Conservation (phyloP, 2,888 invertebrate genomes). For the Balanococcus diminutus region DNA sequence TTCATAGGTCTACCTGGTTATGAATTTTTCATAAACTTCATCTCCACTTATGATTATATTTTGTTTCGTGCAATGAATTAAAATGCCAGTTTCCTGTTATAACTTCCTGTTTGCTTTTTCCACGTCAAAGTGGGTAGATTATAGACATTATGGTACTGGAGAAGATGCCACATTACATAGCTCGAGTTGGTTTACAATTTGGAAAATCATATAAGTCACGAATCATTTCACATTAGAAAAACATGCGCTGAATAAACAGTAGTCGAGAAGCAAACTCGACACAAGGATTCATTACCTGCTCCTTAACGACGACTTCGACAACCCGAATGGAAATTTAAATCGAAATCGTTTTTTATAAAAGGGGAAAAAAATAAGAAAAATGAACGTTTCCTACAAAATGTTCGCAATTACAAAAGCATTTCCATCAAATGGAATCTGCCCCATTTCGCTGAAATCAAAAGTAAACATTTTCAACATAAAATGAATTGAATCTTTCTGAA, state of each 20-base stretch:
- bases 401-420: not conserved
- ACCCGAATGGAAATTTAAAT: not conserved
- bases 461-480: not conserved
- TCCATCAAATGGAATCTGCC: not conserved
- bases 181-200: not conserved
- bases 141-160: not conserved
- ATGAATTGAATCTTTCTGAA: not conserved
- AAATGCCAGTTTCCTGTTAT: not conserved
- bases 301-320: not conserved
- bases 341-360: not conserved
- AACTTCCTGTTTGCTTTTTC: conserved; percentile 27
- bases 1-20: not conserved
- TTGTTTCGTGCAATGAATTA: conserved; percentile 26
- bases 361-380: not conserved
- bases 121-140: not conserved
- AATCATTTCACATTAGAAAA: not conserved
- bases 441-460: not conserved
- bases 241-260: not conserved
- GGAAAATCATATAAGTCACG: not conserved
- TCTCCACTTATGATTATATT: conserved; percentile 6
- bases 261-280: not conserved
- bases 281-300: not conserved
- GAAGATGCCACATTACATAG: not conserved
- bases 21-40: conserved; percentile 19
- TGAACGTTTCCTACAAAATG: not conserved